Evolutionary conservation across 2,113 vertebrate species (phyloP).

Genomic region (Elephantulus edwardii): DNA sequence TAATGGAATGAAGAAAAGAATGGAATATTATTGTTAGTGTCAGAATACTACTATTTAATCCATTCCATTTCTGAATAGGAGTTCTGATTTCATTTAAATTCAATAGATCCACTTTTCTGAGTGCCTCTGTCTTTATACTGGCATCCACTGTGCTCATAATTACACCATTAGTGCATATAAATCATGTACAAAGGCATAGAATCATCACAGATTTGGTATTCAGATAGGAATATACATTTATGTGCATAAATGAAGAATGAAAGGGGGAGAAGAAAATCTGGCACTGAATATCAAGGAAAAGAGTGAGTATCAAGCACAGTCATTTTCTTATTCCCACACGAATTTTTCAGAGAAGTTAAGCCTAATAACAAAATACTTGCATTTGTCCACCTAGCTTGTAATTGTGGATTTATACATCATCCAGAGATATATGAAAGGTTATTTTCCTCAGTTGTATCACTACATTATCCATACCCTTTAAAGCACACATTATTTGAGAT

Average conservation of each 20-base stretch:
- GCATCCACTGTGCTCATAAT: constrained; percentile 43
- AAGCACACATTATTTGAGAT: constrained; percentile 41
- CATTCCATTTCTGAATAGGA: constrained; percentile 45
- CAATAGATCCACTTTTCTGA: constrained; percentile 31
- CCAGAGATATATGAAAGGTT: constrained; percentile 52
- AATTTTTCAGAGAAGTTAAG: constrained; percentile 71
- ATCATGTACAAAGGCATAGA: constrained; percentile 33
- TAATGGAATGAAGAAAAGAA: constrained; percentile 12
- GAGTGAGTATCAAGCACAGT: not conserved
- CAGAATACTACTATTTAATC: constrained; percentile 38
- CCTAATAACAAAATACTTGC: constrained; percentile 56
- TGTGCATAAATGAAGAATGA: constrained; percentile 45
- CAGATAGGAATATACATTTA: constrained; percentile 44
- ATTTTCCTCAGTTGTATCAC: not conserved
- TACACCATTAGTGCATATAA: constrained; percentile 59
- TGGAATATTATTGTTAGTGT: not conserved
- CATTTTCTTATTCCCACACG: constrained; percentile 64
- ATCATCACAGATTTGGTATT: constrained; percentile 29
- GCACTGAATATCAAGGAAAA: constrained; percentile 54
- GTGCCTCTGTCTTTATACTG: constrained; percentile 32
- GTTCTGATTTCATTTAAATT: constrained; percentile 68
- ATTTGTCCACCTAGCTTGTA: constrained; percentile 38
- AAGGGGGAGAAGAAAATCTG: constrained; percentile 59
- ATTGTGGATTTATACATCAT: constrained; percentile 40
- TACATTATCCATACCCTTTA: constrained; percentile 49